A percentile compares a stretch with the other conserved stretches of the same genome.
These are phyloP conservation scores for Ophion slaviceki DNA, from an alignment of 2,888 invertebrate species.

Conservation along the genomic window DNA sequence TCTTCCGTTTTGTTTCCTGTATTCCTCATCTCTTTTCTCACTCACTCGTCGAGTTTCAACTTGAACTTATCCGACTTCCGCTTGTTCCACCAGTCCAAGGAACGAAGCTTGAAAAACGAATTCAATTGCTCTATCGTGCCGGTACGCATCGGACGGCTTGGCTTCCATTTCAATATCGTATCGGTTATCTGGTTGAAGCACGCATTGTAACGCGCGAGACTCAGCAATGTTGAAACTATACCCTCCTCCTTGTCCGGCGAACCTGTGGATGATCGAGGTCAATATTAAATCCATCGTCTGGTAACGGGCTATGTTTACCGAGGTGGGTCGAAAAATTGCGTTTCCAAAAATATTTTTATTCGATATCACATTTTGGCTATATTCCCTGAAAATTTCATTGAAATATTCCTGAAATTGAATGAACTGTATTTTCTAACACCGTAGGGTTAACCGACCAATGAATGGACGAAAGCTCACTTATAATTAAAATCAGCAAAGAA, in stretches of 20 bases:
- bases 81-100: conserved; percentile 70
- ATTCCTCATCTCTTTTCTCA: not conserved
- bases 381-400: no score
- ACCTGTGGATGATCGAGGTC: conserved; percentile 63
- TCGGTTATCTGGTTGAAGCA: conserved; percentile 68
- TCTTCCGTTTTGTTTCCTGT: not conserved
- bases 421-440: no score
- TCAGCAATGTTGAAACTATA: conserved; percentile 75
- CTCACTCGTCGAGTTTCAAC: not conserved
- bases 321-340: no score
- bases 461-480: no score
- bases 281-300: no score
- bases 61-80: conserved; percentile 16
- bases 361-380: no score
- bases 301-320: no score
- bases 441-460: no score
- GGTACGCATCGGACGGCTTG: conserved; percentile 67
- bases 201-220: conserved; percentile 71
- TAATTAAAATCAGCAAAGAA: no score
- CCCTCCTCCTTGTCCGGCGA: conserved; percentile 78
- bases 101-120: conserved; percentile 68
- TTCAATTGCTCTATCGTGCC: conserved; percentile 72
- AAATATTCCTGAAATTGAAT: no score
- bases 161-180: conserved; percentile 75
- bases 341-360: no score